These are phyloP conservation scores for Drosophila orena DNA, from an alignment of 1,140 invertebrate genomes.

Conservation along the genomic window DNA sequence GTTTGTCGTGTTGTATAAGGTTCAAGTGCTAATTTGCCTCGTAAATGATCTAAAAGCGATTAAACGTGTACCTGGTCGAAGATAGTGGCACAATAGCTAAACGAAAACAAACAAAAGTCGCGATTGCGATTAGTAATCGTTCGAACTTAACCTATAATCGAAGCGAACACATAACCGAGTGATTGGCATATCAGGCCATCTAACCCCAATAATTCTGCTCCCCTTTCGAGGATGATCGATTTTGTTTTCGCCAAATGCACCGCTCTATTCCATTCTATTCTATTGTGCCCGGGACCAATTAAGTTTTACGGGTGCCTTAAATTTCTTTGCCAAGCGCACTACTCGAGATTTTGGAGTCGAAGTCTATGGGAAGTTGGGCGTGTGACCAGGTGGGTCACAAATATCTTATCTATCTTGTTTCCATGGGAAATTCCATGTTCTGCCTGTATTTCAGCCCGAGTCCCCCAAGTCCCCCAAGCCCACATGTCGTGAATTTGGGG, in stretches of 20 bases:
- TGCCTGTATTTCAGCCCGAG: too few species aligned
- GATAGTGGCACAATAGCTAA: constrained; percentile 43
- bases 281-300: constrained; percentile 30
- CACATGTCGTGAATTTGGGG: background rate
- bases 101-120: constrained; percentile 35
- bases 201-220: constrained; percentile 20
- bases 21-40: constrained; percentile 71
- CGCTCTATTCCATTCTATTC: too few species aligned
- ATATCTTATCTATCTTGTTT: constrained; percentile 55
- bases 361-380: constrained; percentile 6
- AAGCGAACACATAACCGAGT: constrained; percentile 62
- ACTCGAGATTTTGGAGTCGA: constrained; percentile 35
- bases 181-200: constrained; percentile 37
- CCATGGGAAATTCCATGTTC: too few species aligned
- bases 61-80: constrained; percentile 47
- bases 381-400: constrained; percentile 29
- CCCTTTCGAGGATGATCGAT: constrained; percentile 23
- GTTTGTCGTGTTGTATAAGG: constrained; percentile 46
- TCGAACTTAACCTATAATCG: constrained; percentile 31
- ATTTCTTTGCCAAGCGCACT: constrained; percentile 35
- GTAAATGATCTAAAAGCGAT: constrained; percentile 79
- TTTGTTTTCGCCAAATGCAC: constrained; percentile 35
- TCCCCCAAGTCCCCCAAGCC: background rate
- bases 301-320: constrained; percentile 57
- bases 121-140: constrained; percentile 49